Evolutionary conservation across 2,113 vertebrate genomes (phyloP), one percentile per base, ranked within the genome.

Genomic region (Atherinomorus stipes): DNA sequence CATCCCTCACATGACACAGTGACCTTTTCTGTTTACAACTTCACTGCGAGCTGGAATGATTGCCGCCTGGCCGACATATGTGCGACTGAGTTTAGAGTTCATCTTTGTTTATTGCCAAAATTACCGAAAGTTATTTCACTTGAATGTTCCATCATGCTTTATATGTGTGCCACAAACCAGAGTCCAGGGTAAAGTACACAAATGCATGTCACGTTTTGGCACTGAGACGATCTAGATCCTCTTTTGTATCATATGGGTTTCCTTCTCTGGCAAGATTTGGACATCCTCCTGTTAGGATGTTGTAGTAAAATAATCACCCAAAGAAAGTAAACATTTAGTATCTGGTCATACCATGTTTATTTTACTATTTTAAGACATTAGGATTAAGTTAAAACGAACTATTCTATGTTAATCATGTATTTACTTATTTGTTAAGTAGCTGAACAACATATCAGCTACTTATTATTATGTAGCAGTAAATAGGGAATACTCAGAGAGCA

Each of bases 11-110:
- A 28, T 38, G 58, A 76, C 70, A 64, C 51, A 13, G 25, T 76
- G 64, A 77, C 71, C 37, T 83, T 66, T 53, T 25, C 66, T 58
- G 61, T 80, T 83, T 80, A 69, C 61, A 57, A 44, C 74, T 37
- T 80, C 7, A 10, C 42, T 56, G 68, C 12, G 7, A 42, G 52
- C 38, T 52, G 19, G 26, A 49, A 23, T 40, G 12, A 28, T 25
- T 26, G 19, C 68, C 60, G 11, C 44, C 54, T 47, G 13, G 10
- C 40, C 26, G 21, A 12, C 22, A 28, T 72, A 56, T 61, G 40
- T 44, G 38, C 4, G 25, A 49, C 50, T 50, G 8, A 64, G 73
- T 68, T 66, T 15, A 87, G 28, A 78, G 80, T 68, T 38, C 74
- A 63, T 1, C 21, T 72, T 4, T 34, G 9, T 80, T 89, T 76